A percentile compares a stretch with the other conserved stretches of the same genome.
phyloP scores from a whole-genome alignment of 2,888 invertebrate species.

The Prosopocoilus inquinatus region DNA sequence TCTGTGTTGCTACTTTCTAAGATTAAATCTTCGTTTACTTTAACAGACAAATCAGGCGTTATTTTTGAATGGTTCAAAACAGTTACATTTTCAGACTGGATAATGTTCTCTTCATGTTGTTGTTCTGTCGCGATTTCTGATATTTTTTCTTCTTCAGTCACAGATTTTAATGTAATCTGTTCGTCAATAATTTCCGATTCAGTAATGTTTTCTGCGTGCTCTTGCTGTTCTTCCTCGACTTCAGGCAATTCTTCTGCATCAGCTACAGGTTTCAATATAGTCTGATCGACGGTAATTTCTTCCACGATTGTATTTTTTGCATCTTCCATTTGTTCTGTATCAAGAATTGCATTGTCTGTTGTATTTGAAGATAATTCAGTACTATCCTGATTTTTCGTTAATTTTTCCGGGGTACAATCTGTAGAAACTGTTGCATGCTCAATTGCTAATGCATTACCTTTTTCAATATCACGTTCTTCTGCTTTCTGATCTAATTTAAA shows the following conservation, averaged over 20 bases:
- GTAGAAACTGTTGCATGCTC: neutral
- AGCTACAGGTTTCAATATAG: neutral
- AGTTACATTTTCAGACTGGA: constrained; percentile 3
- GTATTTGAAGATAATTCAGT: too few relatives aligned
- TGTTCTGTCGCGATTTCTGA: neutral
- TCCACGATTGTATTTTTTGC: neutral
- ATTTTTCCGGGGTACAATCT: neutral
- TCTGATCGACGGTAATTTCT: neutral
- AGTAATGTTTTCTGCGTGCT: neutral
- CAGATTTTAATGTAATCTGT: neutral
- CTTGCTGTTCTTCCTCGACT: neutral
- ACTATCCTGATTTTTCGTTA: too few relatives aligned
- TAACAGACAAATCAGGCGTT: too few relatives aligned
- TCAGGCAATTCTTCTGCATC: neutral
- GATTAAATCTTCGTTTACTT: too few relatives aligned
- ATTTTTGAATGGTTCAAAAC: neutral
- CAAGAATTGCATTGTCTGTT: too few relatives aligned
- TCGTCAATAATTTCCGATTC: neutral
- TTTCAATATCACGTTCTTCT: neutral
- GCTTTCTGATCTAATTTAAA: neutral
- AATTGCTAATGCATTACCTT: neutral
- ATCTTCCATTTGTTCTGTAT: neutral
- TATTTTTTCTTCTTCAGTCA: constrained; percentile 3
- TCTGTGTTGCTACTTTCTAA: too few relatives aligned
- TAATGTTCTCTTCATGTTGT: constrained; percentile 7